Conservation (phyloP, 2,888 invertebrate species). For the Rhamphomyia laevipes region DNA sequence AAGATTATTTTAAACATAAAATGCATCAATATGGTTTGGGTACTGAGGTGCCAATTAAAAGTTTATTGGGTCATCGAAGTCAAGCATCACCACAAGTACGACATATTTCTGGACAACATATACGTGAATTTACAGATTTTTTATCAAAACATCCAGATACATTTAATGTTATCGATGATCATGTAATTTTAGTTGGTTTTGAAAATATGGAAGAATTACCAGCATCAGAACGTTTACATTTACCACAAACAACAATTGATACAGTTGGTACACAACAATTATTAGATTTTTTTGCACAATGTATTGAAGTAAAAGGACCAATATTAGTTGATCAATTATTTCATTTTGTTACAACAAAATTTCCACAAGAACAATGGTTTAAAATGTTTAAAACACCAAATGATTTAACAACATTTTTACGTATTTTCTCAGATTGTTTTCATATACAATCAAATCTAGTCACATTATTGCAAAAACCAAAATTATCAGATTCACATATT, state of each 20-base stretch:
- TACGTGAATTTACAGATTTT: slow-evolving; percentile 89
- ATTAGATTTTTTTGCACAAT: slow-evolving; percentile 69
- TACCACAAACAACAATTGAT: slow-evolving; percentile 68
- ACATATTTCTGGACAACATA: slow-evolving; percentile 88
- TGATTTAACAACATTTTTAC: slow-evolving; percentile 80
- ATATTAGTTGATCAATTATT: slow-evolving; percentile 80
- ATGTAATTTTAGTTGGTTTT: slow-evolving; percentile 66
- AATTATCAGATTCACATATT: slow-evolving; percentile 46
- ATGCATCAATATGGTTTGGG: slow-evolving; percentile 90
- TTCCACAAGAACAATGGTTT: slow-evolving; percentile 67
- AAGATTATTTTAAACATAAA: slow-evolving; percentile 93
- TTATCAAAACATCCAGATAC: slow-evolving; percentile 70
- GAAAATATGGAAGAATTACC: slow-evolving; percentile 55
- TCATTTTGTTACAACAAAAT: slow-evolving; percentile 63
- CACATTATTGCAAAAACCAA: slow-evolving; percentile 65
- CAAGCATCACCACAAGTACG: slow-evolving; percentile 95
- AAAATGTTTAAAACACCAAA: slow-evolving; percentile 83
- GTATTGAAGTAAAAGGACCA: slow-evolving; percentile 70
- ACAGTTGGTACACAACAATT: slow-evolving; percentile 72
- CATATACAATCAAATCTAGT: slow-evolving; percentile 88
- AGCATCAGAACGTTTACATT: slow-evolving; percentile 51
- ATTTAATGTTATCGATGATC: slow-evolving; percentile 76
- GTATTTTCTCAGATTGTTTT: slow-evolving; percentile 89
- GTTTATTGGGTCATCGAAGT: slow-evolving; percentile 89
- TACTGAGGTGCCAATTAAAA: slow-evolving; percentile 93